Base-by-base conservation (phyloP, 2,888 invertebrate genomes). In the Cosmia trapezina region DNA sequence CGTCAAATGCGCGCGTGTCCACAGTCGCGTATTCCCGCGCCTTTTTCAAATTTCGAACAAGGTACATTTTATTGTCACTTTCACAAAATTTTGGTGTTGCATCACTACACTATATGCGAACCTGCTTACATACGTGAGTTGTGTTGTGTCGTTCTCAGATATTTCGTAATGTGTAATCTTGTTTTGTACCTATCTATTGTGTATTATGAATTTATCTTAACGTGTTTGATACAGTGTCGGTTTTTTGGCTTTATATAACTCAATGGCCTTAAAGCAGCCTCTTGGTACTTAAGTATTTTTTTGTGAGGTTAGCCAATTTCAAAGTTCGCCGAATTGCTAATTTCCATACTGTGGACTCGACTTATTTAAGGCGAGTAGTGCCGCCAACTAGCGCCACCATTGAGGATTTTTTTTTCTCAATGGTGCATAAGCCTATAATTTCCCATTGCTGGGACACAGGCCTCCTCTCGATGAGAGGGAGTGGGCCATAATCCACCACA, bases 11-110 rank as follows among this genome's bases (percentile, higher is more conserved):
- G 76, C 73, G 70, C 70, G 84, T 85, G 78, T 17, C 51, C 60
- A 56, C 53, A 57, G 47, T 73, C 63, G 71, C 70, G 68, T 74
- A 28, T 74, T 76, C 60, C 68, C 77, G 71, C 83, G 73, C 63
- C 71, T 76, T 67, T 75, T 73, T 73, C 62, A 78, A 84, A 76
- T 83, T 68, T 74, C 65, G 60, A 74, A 74, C 76, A 83, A 83
- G 85, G 83, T 85, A 85, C 66, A 60, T 73, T 80, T 84, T 74
- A 81, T 75, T 68, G 73, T 81, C 60, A 77, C 84, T 85, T 84
- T 84, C 84, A 79, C 84, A 61, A 66, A 57, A 54, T 70, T 83
- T 79, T 64, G 63, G 37, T 53, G 72, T 85, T 84, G 77, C 83
- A 83, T 83, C 79, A 85, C 37, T 63, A 33, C 14, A 61, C 61